Conservation (phyloP, 1,140 invertebrate genomes). For the Procambarus clarkii region DNA sequence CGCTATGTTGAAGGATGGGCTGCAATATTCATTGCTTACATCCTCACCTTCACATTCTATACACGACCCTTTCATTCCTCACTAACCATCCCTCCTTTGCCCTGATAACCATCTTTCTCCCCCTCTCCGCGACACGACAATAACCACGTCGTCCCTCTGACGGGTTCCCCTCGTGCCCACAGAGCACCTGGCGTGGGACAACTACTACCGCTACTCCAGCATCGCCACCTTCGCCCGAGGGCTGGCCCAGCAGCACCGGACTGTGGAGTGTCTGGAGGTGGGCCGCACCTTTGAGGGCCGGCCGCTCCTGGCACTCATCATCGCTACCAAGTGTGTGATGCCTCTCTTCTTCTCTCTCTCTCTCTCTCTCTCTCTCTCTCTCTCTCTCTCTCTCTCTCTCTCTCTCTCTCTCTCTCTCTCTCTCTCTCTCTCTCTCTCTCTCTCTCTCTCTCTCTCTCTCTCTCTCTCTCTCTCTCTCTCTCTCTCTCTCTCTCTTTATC, state of each 20-base stretch:
- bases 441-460: conserved; percentile 29
- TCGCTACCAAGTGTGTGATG: not conserved
- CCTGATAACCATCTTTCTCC: not conserved
- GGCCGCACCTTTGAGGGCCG: not conserved
- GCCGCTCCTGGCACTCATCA: not conserved
- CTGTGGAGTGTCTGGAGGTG: not conserved
- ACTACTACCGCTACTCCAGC: conserved; percentile 11
- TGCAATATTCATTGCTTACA: no score
- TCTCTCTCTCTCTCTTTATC: no score
- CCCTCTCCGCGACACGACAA: not conserved
- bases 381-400: no score
- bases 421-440: not conserved
- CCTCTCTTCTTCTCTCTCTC: not conserved
- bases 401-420: no score
- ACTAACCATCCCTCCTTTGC: not conserved
- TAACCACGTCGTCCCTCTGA: not conserved
- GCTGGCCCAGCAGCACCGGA: not conserved
- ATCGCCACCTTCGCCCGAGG: not conserved
- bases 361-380: no score
- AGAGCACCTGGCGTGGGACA: not conserved
- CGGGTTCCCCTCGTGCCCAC: not conserved
- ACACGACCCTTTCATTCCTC: not conserved
- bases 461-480: not conserved
- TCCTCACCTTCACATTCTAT: not conserved
- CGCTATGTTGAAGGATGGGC: no score